Percentiles rank a stretch among this genome's conserved stretches.
These are phyloP conservation scores for Dynastes tityus DNA, from an alignment of 2,888 invertebrate genomes.

Conservation along the genomic window DNA sequence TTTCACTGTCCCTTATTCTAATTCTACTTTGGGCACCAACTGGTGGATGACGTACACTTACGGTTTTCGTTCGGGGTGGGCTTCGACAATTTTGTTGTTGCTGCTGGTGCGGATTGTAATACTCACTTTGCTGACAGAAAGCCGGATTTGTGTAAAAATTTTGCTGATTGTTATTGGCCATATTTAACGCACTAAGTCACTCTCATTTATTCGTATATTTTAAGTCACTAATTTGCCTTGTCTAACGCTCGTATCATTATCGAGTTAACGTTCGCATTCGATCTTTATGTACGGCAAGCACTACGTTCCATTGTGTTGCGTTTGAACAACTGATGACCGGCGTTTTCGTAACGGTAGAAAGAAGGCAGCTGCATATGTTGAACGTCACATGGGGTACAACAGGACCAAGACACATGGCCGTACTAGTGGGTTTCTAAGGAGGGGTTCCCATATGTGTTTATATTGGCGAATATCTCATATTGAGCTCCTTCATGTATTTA, in stretches of 20 bases:
- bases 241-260: conserved; percentile 15
- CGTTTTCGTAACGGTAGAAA: conserved; percentile 61
- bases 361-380: conserved; percentile 68
- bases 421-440: conserved; percentile 26
- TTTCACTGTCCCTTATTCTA: conserved; percentile 60
- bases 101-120: conserved; percentile 66
- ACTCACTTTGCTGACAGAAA: conserved; percentile 85
- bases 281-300: conserved; percentile 2
- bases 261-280: conserved; percentile 9
- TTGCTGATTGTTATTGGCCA: conserved; percentile 58
- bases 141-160: conserved; percentile 86
- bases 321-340: conserved; percentile 51
- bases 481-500: not conserved
- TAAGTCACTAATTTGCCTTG: conserved; percentile 10
- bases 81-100: conserved; percentile 51
- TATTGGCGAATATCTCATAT: conserved; percentile 17
- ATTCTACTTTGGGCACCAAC: conserved; percentile 67
- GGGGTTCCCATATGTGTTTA: conserved; percentile 34
- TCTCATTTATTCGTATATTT: conserved; percentile 15
- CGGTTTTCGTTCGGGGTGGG: conserved; percentile 43
- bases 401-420: conserved; percentile 39
- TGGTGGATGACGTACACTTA: conserved; percentile 65
- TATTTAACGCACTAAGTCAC: conserved; percentile 47
- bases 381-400: conserved; percentile 65
- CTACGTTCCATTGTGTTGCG: conserved; percentile 40